Evolutionary conservation across 2,888 invertebrate genomes (phyloP), one percentile per base, ranked within the genome.

Genomic region (Limnephilus lunatus): DNA sequence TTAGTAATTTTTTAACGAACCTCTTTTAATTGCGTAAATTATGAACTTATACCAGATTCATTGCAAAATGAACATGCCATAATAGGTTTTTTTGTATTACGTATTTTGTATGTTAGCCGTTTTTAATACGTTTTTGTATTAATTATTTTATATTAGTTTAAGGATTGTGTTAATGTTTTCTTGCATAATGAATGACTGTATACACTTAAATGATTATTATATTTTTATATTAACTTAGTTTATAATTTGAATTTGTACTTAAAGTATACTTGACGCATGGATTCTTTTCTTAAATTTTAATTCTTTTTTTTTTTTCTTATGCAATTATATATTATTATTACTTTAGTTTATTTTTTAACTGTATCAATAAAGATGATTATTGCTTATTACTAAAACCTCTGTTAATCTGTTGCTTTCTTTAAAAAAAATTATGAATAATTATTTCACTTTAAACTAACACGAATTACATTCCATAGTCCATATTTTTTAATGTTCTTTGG

Each of bases 81-180:
- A 87, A 68, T 87, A 87, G 68, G 31, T 87, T 87, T 53, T 87
- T 87, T 35, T 35, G 19, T 87, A 68, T 68, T 32, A 87, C 44
- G 68, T 87, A 53, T 87, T 87, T 32, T 19, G 11, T 87, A 87
- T 68, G 19, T 87, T 53, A 32, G 68, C 68, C 25, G 53, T 87
- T 87, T 87, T 87, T 87, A 87, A 87, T 87, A 87, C 68, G 87
- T 87, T 87, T 87, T 87, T 87, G 87, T 87, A 87, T 87, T 87
- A 87, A 87, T 87, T 87, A 86, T 87, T 68, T 87, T 32, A 35
- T 68, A 31, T n/a, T 86, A 39, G n/a, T 48, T 35, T 87, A 53
- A 53, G 44, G 2, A 44, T 48, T 86, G 39, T 44, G 14, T 44
- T 86, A n/a, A 39, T 86, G 48, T 86, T 44, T 86, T 86, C 39